phyloP scores from a whole-genome alignment of 2,797 vertebrate genomes.

The Agapornis canus region DNA sequence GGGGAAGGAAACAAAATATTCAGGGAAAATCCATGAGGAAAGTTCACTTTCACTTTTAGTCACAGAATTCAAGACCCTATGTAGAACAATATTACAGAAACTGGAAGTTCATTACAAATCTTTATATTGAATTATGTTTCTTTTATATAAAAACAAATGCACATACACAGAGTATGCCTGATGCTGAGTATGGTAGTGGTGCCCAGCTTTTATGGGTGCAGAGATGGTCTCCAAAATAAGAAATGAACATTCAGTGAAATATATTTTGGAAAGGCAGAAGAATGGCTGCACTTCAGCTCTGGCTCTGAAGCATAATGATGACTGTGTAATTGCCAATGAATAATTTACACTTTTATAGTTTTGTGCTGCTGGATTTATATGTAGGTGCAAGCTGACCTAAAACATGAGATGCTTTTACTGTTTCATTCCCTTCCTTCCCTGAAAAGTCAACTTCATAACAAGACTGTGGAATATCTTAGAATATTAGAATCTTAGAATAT shows the following conservation, averaged over 20 bases:
- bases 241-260: neutral
- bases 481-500: neutral
- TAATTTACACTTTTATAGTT: neutral
- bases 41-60: neutral
- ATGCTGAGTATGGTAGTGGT: neutral
- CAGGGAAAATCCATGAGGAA: neutral
- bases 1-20: neutral
- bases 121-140: neutral
- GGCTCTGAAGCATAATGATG: neutral
- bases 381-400: neutral
- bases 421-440: neutral
- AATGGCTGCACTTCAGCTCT: neutral
- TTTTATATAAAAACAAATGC: rapidly evolving
- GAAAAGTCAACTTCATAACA: neutral
- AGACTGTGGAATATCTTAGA: neutral
- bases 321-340: neutral
- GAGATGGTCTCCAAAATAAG: neutral
- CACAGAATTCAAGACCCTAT: neutral
- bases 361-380: neutral
- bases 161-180: neutral
- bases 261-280: neutral
- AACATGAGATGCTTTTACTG: neutral
- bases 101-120: neutral
- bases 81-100: neutral
- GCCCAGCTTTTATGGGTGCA: neutral